These are phyloP conservation scores for Neodiprion pinetum DNA, from an alignment of 1,140 invertebrate species.

Conservation along the genomic window DNA sequence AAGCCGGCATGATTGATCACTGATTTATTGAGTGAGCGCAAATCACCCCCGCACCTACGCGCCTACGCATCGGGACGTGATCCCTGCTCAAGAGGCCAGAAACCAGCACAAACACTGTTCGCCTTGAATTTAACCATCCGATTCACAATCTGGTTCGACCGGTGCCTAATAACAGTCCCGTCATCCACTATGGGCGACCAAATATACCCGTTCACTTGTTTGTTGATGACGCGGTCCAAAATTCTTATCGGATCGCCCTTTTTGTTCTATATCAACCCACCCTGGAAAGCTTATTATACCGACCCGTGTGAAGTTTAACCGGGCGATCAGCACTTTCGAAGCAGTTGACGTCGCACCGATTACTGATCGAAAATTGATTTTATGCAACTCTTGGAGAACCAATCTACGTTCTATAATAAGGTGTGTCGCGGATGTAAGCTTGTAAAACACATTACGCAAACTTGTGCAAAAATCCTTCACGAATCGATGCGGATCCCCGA, in stretches of 20 bases:
- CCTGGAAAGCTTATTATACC: background rate
- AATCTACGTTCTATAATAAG: too few species aligned
- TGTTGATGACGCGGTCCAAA: background rate
- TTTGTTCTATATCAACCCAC: background rate
- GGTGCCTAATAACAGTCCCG: background rate
- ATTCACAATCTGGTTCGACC: background rate
- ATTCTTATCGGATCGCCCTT: constrained; percentile 7
- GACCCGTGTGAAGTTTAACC: background rate
- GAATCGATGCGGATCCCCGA: too few species aligned
- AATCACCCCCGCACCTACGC: background rate
- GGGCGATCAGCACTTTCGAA: background rate
- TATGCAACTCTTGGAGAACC: too few species aligned
- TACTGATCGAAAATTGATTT: background rate
- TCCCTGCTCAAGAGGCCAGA: background rate
- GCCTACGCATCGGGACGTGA: background rate
- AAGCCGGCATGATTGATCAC: constrained; percentile 5
- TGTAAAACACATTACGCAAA: too few species aligned
- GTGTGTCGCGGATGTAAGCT: too few species aligned
- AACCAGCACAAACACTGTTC: background rate
- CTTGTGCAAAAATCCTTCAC: too few species aligned
- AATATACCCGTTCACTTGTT: background rate
- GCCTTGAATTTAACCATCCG: background rate
- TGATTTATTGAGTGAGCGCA: constrained; percentile 2
- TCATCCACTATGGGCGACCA: background rate
- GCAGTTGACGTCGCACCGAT: background rate